phyloP scores from a whole-genome alignment of 2,113 vertebrate species.

The Egretta garzetta region DNA sequence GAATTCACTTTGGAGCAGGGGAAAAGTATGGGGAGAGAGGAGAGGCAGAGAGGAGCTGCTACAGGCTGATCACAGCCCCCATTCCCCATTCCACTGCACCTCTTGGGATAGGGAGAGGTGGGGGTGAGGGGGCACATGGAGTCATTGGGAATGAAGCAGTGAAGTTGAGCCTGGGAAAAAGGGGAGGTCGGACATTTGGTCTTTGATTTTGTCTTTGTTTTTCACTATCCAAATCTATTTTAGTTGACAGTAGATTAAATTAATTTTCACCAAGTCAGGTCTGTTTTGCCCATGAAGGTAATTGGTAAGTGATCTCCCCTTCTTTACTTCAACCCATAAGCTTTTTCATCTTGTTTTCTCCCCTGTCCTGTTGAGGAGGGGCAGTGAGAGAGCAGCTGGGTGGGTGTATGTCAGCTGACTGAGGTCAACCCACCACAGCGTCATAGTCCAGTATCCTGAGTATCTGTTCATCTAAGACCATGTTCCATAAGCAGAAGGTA shows the following conservation, averaged over 20 bases:
- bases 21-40: neutral
- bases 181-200: accelerated
- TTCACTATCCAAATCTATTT: neutral
- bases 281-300: neutral
- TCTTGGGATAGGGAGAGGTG: neutral
- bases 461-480: neutral
- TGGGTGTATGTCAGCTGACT: neutral
- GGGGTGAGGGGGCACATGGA: too few relatives aligned
- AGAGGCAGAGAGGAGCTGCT: neutral
- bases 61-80: neutral
- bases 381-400: neutral
- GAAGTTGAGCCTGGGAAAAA: neutral
- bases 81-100: accelerated
- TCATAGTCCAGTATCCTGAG: neutral
- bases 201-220: neutral
- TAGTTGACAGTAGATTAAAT: neutral
- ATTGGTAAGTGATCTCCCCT: neutral
- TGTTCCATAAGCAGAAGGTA: neutral
- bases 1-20: accelerated
- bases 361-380: accelerated
- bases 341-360: neutral
- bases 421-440: neutral
- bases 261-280: neutral
- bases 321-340: neutral
- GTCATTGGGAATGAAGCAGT: accelerated